Base-by-base conservation (phyloP, 2,797 vertebrate genomes). In the Muscicapa striata region DNA sequence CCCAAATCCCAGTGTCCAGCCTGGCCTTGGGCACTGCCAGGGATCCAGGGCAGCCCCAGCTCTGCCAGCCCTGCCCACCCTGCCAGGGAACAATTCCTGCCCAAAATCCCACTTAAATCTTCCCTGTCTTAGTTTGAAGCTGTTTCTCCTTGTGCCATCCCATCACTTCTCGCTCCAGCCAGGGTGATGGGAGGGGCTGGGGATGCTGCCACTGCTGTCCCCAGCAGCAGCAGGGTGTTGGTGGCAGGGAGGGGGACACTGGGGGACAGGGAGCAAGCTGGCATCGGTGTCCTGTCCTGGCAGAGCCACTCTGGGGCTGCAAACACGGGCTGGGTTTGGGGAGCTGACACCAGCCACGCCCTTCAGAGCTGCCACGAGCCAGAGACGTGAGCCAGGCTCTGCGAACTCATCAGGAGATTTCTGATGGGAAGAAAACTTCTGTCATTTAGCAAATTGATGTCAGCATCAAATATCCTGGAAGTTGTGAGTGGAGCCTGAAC, bases 251-350 rank as follows among this genome's bases (percentile, higher is more conserved):
- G 55, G 48, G 40, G 83, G 24, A 24, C 34, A 20, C 41, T 11
- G 49, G 26, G 66, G 43, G 36, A 32, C 57, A 55, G 43, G 30
- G 34, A 46, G 14, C 5, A 9, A 0, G 16, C 46, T 61, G 73
- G 40, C 30, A 3, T 0, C 0, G 3, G 6, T 26, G 34, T 10
- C 3, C 8, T 6, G 1, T 7, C 49, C 64, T 0, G 2, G 46
- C 46, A 48, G 73, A 46, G 83, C 63, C 61, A 64, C 73, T 21
- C 20, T 21, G 83, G 73, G 55, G 1, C 55, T 15, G 41, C 27
- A 43, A 2, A 16, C 72, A 5, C 1, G 1, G 3, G 12, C 52
- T 22, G 70, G 61, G 26, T 61, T 5, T 17, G 79, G 57, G 74
- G 26, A 6, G 7, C 18, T 6, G 15, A 4, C 36, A 29, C 5